Conservation (phyloP, 2,888 invertebrate species). For the Portevinia maculata region DNA sequence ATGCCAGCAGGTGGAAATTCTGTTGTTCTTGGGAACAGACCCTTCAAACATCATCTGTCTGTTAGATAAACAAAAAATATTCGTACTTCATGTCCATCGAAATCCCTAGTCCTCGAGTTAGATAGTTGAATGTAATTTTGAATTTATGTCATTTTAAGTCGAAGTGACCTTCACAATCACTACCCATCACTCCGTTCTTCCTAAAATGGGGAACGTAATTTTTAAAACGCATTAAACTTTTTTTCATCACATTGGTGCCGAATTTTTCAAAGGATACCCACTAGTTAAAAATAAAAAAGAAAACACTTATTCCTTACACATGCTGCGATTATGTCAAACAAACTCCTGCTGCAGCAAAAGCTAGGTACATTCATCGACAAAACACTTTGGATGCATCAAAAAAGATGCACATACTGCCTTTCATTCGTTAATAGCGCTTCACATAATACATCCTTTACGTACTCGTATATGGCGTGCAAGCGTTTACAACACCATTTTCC, state of each 20-base stretch:
- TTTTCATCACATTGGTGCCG: not conserved
- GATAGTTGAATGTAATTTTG: no score
- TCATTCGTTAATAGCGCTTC: conserved; percentile 3
- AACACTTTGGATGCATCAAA: conserved; percentile 32
- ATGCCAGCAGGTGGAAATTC: no score
- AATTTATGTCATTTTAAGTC: no score
- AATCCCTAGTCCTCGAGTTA: no score
- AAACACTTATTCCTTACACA: conserved; percentile 4
- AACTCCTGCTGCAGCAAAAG: conserved; percentile 13
- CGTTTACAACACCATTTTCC: conserved; percentile 9
- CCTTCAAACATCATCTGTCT: no score
- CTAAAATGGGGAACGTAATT: no score
- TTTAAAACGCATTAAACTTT: no score
- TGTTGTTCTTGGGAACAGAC: no score
- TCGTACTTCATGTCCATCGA: no score
- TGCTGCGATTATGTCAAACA: conserved; percentile 25
- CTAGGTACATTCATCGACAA: conserved; percentile 14
- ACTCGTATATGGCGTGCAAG: not conserved
- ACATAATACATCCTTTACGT: conserved; percentile 12
- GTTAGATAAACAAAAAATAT: no score
- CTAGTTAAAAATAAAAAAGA: not conserved
- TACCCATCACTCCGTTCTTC: no score
- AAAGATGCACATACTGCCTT: conserved; percentile 3
- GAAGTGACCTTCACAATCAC: no score
- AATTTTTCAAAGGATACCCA: not conserved